phyloP scores from a whole-genome alignment of 2,113 vertebrate genomes.

The Manacus vitellinus region DNA sequence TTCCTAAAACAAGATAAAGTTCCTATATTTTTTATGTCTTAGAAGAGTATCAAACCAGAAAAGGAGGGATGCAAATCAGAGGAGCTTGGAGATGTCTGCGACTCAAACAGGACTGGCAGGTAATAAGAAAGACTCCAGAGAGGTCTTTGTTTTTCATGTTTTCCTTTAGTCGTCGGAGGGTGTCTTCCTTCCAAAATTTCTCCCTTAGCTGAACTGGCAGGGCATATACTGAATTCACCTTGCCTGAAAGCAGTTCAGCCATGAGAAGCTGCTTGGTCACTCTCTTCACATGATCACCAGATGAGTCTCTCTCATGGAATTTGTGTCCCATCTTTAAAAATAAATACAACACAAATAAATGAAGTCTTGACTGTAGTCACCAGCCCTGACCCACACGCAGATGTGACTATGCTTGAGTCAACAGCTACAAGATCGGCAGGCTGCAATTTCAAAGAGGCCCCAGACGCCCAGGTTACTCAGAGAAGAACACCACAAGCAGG shows the following conservation, averaged over 20 bases:
- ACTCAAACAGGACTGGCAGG: neutral
- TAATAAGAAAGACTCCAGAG: neutral
- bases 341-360: neutral
- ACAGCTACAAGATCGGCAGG: neutral
- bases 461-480: neutral
- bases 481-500: neutral
- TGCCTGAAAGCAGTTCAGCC: neutral
- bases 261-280: neutral
- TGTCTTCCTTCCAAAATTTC: neutral
- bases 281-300: constrained; percentile 15
- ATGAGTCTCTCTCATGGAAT: constrained; percentile 52
- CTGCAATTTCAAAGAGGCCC: neutral
- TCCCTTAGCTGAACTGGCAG: neutral
- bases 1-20: neutral
- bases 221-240: neutral
- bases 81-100: neutral
- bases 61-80: neutral
- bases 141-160: neutral
- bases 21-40: neutral
- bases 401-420: constrained; percentile 37
- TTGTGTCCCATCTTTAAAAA: constrained; percentile 47
- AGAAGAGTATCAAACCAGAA: neutral
- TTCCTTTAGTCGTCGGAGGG: neutral
- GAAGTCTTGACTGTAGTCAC: neutral
- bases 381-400: neutral